phyloP scores from a whole-genome alignment of 2,888 invertebrate genomes.

The Lepeophtheirus nordmannii region DNA sequence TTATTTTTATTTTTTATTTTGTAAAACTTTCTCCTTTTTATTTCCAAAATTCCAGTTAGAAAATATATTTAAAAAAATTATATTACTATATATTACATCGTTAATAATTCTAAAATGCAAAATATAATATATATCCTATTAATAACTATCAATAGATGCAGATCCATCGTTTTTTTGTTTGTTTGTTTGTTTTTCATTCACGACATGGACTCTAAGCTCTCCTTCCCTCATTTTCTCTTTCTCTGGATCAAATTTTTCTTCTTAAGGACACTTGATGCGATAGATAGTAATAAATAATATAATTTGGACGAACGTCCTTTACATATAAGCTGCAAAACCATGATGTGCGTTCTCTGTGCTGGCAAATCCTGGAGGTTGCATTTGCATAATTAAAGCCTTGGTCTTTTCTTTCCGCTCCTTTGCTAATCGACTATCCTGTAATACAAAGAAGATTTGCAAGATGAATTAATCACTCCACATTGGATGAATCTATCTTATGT shows the following conservation, averaged over 20 bases:
- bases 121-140: background rate
- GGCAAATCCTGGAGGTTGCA: constrained; percentile 44
- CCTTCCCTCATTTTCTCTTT: background rate
- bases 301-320: background rate
- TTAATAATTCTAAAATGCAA: background rate
- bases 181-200: too few relatives aligned
- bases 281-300: background rate
- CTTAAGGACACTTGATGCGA: background rate
- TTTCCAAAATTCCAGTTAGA: background rate
- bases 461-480: constrained; percentile 13
- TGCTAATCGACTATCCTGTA: constrained; percentile 48
- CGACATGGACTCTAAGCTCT: background rate
- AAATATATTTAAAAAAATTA: too few relatives aligned
- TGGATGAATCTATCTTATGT: too few relatives aligned
- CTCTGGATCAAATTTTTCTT: background rate
- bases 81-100: too few relatives aligned
- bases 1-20: background rate
- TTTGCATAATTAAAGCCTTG: constrained; percentile 71
- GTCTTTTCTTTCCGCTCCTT: constrained; percentile 59
- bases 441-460: constrained; percentile 21
- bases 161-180: too few relatives aligned
- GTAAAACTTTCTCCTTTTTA: background rate
- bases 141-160: background rate
- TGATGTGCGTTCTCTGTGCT: background rate
- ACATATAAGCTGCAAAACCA: background rate